These are phyloP conservation scores for Ganaspis sp. DNA, from an alignment of 1,140 invertebrate genomes.

Conservation along the genomic window DNA sequence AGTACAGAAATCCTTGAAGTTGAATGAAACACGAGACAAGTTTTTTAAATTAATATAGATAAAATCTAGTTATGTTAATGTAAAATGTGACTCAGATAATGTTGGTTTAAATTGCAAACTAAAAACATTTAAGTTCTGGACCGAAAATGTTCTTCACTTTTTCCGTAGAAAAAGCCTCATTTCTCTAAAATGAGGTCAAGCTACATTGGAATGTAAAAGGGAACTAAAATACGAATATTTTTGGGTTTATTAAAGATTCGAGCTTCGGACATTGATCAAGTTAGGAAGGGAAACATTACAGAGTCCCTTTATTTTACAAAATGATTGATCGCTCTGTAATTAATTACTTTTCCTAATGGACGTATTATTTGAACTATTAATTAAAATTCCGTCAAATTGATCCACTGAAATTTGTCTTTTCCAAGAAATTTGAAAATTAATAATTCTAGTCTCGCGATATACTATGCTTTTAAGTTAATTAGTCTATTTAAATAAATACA, in stretches of 20 bases:
- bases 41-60: background rate
- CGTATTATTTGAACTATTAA: background rate
- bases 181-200: no score
- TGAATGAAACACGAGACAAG: background rate
- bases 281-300: background rate
- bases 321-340: slow-evolving; percentile 8
- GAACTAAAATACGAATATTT: background rate
- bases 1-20: background rate
- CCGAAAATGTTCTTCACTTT: background rate
- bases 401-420: background rate
- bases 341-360: background rate
- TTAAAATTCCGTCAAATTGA: background rate
- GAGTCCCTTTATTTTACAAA: background rate
- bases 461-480: background rate
- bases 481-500: no score
- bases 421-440: background rate
- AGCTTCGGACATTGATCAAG: background rate
- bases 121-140: background rate
- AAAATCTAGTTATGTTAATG: slow-evolving; percentile 9
- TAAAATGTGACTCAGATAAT: background rate
- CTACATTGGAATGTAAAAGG: no score
- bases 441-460: background rate
- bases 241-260: background rate
- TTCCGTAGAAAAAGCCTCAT: no score
- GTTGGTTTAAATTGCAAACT: background rate